These are phyloP conservation scores for Amitus sp. DNA, from an alignment of 2,888 invertebrate genomes.

Conservation along the genomic window DNA sequence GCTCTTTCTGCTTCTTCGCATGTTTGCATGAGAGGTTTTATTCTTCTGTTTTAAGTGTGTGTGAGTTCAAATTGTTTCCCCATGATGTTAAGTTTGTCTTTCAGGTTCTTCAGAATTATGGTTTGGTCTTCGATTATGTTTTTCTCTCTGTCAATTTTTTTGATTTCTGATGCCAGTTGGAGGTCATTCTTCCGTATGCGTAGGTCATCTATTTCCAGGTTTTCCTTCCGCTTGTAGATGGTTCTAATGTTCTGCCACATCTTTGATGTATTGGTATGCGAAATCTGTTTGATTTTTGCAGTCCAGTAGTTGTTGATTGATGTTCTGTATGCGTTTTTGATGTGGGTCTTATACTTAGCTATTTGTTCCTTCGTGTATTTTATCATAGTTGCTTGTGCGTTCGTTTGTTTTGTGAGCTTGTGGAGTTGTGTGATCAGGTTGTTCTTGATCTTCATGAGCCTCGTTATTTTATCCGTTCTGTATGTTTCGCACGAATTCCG, in stretches of 20 bases:
- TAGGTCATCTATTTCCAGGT: neutral
- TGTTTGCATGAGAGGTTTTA: neutral
- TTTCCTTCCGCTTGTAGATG: neutral
- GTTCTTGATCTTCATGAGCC: neutral
- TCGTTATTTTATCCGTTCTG: neutral
- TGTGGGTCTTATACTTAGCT: neutral
- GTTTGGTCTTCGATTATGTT: too few species aligned
- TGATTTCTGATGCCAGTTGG: too few species aligned
- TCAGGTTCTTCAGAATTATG: neutral
- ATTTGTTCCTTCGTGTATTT: neutral
- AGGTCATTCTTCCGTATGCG: neutral
- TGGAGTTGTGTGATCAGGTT: neutral
- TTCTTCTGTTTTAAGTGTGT: constrained; percentile 3
- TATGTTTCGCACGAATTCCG: neutral
- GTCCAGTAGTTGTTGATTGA: neutral
- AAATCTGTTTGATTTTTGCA: neutral
- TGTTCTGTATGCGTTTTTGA: too few species aligned
- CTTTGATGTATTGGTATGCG: neutral
- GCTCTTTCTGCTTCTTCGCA: neutral
- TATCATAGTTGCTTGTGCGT: neutral
- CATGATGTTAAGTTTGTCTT: neutral
- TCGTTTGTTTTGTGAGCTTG: neutral
- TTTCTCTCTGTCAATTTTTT: too few species aligned
- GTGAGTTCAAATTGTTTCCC: constrained; percentile 7
- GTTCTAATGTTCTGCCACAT: neutral